Base-by-base conservation (phyloP, 2,888 invertebrate genomes). In the Apamea sordens region DNA sequence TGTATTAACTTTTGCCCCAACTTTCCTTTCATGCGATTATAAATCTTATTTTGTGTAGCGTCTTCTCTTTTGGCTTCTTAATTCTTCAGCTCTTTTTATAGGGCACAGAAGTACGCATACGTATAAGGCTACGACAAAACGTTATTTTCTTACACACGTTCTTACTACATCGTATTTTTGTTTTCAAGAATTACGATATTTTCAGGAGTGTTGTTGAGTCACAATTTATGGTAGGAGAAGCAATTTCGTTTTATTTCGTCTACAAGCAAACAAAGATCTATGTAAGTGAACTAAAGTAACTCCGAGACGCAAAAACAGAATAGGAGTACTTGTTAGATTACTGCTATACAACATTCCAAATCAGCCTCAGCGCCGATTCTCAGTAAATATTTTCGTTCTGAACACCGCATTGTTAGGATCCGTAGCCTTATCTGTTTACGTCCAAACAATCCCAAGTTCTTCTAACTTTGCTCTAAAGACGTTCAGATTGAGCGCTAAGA, bases 1-100 rank as follows among this genome's bases (percentile, higher is more conserved):
- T 82, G 84, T 84, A 86, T 84, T 86, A 87, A 87, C 78, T 82
- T 85, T 85, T 79, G 79, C 69, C 74, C 74, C 75, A 80, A 77
- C 73, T 79, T 70, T 63, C 65, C 41, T 71, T 77, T 80, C 36
- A 56, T 68, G 28, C 63, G 76, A 79, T 82, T 81, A 82, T 85
- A 79, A 85, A 87, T 86, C 87, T 80, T 77, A 72, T 21, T 79
- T 80, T 77, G 83, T 72, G 69, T 71, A 69, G 28, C 61, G 69
- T 79, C 67, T 73, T 50, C 24, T 74, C 59, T 77, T 79, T 78
- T 53, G 68, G 63, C 44, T 76, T 76, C 74, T 76, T 77, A 83
- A 86, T 81, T 80, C 61, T 74, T 82, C 32, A 77, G 32, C n/a
- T 56, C 11, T 53, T 80, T 71, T 67, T 36, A 28, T 72, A 59